phyloP scores from a whole-genome alignment of 2,113 vertebrate genomes.

The Sapayoa aenigma region DNA sequence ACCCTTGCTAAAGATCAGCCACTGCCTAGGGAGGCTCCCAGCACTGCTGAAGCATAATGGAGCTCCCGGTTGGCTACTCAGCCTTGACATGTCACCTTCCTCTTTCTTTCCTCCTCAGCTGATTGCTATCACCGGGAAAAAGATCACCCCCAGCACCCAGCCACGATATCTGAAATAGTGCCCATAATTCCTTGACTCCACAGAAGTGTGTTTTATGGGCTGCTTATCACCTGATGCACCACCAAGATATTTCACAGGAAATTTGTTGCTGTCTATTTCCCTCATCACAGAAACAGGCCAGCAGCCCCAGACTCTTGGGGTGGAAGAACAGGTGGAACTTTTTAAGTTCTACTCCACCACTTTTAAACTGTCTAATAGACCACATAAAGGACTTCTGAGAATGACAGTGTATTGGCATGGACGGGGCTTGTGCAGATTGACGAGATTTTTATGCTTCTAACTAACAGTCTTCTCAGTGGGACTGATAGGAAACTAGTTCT shows the following conservation, averaged over 20 bases:
- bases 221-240: neutral
- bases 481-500: neutral
- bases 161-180: neutral
- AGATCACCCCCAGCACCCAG: neutral
- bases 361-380: neutral
- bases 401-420: neutral
- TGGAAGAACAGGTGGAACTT: neutral
- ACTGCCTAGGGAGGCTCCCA: neutral
- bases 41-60: rapidly evolving
- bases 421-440: neutral
- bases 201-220: neutral
- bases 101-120: neutral
- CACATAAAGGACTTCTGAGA: neutral
- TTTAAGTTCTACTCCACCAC: neutral
- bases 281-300: neutral
- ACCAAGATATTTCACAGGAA: neutral
- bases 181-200: neutral
- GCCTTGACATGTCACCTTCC: neutral
- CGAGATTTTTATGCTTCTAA: neutral
- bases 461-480: neutral
- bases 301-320: neutral
- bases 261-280: neutral
- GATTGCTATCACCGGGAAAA: neutral
- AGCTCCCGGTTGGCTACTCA: neutral
- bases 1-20: neutral